phyloP scores from a whole-genome alignment of 2,113 vertebrate genomes.

The Perccottus glenii region DNA sequence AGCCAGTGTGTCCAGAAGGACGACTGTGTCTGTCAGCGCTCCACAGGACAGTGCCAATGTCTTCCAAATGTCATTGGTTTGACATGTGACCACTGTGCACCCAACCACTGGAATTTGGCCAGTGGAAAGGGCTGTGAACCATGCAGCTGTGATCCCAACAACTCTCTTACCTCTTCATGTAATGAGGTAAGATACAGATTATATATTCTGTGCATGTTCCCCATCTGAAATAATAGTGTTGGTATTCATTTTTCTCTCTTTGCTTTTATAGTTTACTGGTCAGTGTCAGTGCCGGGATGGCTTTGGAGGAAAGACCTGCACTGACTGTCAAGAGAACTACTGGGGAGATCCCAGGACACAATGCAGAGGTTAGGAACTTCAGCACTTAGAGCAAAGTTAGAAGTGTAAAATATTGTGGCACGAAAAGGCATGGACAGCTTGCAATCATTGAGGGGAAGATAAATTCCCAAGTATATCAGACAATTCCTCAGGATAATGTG shows the following conservation, averaged over 20 bases:
- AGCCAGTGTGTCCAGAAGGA: slow-evolving; percentile 84
- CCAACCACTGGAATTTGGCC: slow-evolving; percentile 93
- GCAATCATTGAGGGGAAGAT: too few relatives aligned
- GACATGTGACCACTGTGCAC: slow-evolving; percentile 89
- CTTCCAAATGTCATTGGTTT: slow-evolving; percentile 87
- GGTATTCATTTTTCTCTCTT: not conserved
- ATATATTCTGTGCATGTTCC: not conserved
- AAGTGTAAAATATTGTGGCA: too few relatives aligned
- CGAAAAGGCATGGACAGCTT: too few relatives aligned
- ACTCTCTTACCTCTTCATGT: slow-evolving; percentile 84
- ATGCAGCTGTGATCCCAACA: slow-evolving; percentile 87
- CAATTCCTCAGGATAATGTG: too few relatives aligned
- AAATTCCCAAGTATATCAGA: too few relatives aligned
- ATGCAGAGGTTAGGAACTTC: slow-evolving; percentile 83
- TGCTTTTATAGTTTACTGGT: slow-evolving; percentile 86
- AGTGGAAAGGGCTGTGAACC: slow-evolving; percentile 86
- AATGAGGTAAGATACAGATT: slow-evolving; percentile 84
- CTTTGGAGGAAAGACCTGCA: slow-evolving; percentile 91
- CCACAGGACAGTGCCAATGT: slow-evolving; percentile 91
- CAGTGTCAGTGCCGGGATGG: slow-evolving; percentile 92
- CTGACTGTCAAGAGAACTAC: slow-evolving; percentile 91
- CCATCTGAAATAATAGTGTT: not conserved
- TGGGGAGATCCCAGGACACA: slow-evolving; percentile 90
- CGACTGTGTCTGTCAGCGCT: slow-evolving; percentile 86
- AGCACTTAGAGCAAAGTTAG: not conserved